A percentile compares a stretch with the other conserved stretches of the same genome.
Evolutionary conservation across 2,113 vertebrate genomes (phyloP).

Genomic region (Galbula dea): DNA sequence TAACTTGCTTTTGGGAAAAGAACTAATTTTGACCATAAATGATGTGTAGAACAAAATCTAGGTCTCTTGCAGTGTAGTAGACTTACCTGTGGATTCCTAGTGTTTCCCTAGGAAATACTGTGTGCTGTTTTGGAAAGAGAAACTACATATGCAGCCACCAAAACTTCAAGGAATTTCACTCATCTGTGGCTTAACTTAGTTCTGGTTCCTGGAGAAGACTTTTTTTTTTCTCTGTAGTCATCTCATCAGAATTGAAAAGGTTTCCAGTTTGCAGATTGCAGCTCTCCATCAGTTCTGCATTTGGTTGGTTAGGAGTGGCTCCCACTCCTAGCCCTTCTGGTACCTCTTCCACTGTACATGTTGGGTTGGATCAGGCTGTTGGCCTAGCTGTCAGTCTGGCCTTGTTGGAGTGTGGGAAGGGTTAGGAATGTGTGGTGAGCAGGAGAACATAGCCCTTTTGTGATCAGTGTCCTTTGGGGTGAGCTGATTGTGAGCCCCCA

Average conservation of each 20-base stretch:
- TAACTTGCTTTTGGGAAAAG: not conserved
- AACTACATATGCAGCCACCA: not conserved
- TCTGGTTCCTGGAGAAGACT: not conserved
- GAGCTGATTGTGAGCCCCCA: not conserved
- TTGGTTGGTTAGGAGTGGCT: not conserved
- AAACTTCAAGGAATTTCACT: not conserved
- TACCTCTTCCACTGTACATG: accelerated
- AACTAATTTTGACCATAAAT: not conserved
- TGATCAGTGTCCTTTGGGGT: not conserved
- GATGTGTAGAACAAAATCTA: not conserved
- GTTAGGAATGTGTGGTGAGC: not conserved
- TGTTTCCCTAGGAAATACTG: not conserved
- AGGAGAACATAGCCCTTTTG: not conserved
- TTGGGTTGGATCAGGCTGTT: not conserved
- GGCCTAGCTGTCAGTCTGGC: not conserved
- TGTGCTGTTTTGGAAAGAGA: not conserved
- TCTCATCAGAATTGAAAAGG: not conserved
- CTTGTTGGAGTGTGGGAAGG: not conserved
- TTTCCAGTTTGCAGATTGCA: not conserved
- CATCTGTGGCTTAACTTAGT: not conserved
- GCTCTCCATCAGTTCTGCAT: accelerated
- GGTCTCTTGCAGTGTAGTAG: not conserved
- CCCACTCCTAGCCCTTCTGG: accelerated
- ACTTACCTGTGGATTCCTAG: not conserved
- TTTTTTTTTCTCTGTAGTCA: not conserved